Evolutionary conservation across 2,797 vertebrate genomes (phyloP), one percentile per base, ranked within the genome.

Genomic region (Numenius phaeopus): DNA sequence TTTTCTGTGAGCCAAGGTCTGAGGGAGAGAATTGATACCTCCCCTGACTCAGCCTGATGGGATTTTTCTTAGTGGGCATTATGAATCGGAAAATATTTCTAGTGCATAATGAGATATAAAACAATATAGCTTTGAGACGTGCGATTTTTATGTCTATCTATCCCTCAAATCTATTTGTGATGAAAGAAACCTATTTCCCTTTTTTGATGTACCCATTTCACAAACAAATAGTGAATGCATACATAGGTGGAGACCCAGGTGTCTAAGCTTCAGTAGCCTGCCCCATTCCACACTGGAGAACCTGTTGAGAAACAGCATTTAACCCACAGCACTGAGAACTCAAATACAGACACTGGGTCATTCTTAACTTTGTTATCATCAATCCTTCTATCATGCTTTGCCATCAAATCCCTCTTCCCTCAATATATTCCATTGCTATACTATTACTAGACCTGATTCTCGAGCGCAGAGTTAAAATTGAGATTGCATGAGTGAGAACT

Each of bases 401-500:
- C 19, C 16, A 83, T 78, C 66, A 94, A 85, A 80, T 91, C 62
- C 37, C 6, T 91, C 61, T 82, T 65, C 46, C 58, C 16, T 84
- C 47, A 47, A 46, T 70, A 10, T 66, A 83, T 87, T 77, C 52
- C 18, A 13, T 3, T 75, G 30, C 78, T 90, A 7, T 65, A 7
- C 29, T 23, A 5, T 76, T 84, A 47, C 29, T 71, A 61, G 21
- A 61, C 32, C 67, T 40, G 37, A 87, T 59, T 50, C 67, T 58
- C 1, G 1, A 90, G 50, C 0, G 0, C 27, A 70, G 85, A 57
- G 87, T 88, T 81, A 72, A 92, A 87, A 92, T 18, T 85, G 89
- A 83, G 87, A 85, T 95, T 96, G 87, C 65, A 19, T 10, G 75
- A 90, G 58, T 70, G 64, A 89, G 86, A 92, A 34, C 73, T 89